Evolutionary conservation across 64 coral and sea anemone genomes (phyloP).

Genomic region (Stichodactyla mertensii): DNA sequence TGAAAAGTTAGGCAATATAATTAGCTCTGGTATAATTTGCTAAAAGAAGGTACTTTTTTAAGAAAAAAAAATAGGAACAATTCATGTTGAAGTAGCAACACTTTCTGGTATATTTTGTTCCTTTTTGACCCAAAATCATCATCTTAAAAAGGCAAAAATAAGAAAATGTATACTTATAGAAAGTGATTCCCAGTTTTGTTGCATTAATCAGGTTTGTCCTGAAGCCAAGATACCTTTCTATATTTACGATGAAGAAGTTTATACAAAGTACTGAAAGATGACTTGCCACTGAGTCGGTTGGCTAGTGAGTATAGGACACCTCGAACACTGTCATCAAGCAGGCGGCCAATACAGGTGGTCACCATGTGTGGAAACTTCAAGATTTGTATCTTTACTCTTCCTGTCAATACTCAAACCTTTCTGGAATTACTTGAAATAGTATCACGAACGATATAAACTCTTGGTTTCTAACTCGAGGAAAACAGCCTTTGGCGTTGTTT

Average conservation of each 20-base stretch:
- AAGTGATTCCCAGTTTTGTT: no score
- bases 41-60: no score
- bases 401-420: background rate
- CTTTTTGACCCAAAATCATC: no score
- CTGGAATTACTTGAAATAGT: background rate
- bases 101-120: no score
- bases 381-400: background rate
- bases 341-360: background rate
- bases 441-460: conserved; percentile 4
- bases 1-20: no score
- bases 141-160: no score
- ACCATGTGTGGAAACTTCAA: background rate
- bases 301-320: background rate
- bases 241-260: background rate
- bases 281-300: background rate
- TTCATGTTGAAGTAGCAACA: no score
- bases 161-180: no score
- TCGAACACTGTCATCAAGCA: no score
- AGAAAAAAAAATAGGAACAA: no score
- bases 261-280: background rate
- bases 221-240: no score
- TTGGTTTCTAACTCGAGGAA: background rate
- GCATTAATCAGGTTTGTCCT: background rate
- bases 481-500: background rate
- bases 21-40: no score